Base-by-base conservation (phyloP, 2,797 vertebrate species). In the Helarctos malayanus region DNA sequence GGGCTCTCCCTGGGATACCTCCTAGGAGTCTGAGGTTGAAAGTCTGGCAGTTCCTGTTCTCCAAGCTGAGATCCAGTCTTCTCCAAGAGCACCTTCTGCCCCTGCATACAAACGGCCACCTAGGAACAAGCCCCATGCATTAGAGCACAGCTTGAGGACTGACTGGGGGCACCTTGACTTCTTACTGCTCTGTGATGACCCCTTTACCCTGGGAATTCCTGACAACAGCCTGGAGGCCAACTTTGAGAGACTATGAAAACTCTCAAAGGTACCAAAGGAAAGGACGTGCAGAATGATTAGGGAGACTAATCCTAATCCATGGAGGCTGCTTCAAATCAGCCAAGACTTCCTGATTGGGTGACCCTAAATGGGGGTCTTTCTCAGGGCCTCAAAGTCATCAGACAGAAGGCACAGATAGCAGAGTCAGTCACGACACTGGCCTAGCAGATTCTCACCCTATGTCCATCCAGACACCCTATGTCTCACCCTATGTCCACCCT, bases 21-120 rank as follows among this genome's bases (percentile, higher is more conserved):
- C 54, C 78, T 85, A 57, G 91, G 78, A 92, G 84, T 92, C 57
- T 97, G 97, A 13, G 27, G 92, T 10, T 96, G 90, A 85, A 97
- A 96, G 56, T 97, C 96, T 49, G 95, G 96, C 69, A 97, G 80
- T 54, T 97, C 97, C 78, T 96, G 97, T 76, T 97, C 97, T 95
- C 76, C 95, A 75, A 97, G 92, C 79, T 98, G 98, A 82, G 97
- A 61, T 76, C 95, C 97, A 75, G 97, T 98, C 92, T 96, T 98
- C 88, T 98, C 98, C 96, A 98, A 82, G 27, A 98, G 97, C 52
- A 98, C 97, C 81, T 97, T 98, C 90, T 98, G 98, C 56, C 98
- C 98, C 89, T 97, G 96, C 93, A 98, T 88, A 84, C 98, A 98
- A 27, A 98, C 97, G 0, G 98, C 96, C 97, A 98, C 98, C 98